A percentile compares a stretch with the other conserved stretches of the same genome.
phyloP scores from a whole-genome alignment of 2,888 invertebrate species.

The Archips xylosteana region DNA sequence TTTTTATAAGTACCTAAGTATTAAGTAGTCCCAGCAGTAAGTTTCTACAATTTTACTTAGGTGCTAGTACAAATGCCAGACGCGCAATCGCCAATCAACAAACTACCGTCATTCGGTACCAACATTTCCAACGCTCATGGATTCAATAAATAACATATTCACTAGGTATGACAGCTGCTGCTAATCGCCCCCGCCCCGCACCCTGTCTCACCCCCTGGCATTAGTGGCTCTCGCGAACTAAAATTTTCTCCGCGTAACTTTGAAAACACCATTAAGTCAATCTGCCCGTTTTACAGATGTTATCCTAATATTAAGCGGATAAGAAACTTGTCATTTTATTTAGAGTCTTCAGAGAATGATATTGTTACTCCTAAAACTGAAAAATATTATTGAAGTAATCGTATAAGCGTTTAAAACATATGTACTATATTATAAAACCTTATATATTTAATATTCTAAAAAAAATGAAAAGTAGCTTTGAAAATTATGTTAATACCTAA shows the following conservation, averaged over 20 bases:
- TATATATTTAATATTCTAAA: too few relatives aligned
- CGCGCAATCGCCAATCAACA: background rate
- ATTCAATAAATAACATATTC: conserved; percentile 66
- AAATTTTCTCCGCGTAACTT: conserved; percentile 78
- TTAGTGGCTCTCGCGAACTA: conserved; percentile 65
- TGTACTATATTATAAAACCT: too few relatives aligned
- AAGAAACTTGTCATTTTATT: conserved; percentile 14
- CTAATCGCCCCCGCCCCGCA: conserved; percentile 68
- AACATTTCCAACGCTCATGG: conserved; percentile 26
- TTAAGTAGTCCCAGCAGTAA: too few relatives aligned
- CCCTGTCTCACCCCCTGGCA: conserved; percentile 48
- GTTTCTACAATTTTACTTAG: too few relatives aligned
- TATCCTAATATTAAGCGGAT: conserved; percentile 68
- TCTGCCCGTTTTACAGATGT: conserved; percentile 81
- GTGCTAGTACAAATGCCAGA: background rate
- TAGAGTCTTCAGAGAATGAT: background rate
- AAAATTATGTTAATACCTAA: background rate
- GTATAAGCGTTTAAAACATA: too few relatives aligned
- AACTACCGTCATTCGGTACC: background rate
- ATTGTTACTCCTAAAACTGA: background rate
- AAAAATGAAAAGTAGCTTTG: too few relatives aligned
- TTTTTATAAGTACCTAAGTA: background rate
- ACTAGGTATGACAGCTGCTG: conserved; percentile 79
- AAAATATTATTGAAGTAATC: too few relatives aligned
- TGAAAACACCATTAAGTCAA: conserved; percentile 82